Evolutionary conservation across 2,113 vertebrate genomes (phyloP), one percentile per base, ranked within the genome.

Genomic region (Periophthalmodon schlosseri): DNA sequence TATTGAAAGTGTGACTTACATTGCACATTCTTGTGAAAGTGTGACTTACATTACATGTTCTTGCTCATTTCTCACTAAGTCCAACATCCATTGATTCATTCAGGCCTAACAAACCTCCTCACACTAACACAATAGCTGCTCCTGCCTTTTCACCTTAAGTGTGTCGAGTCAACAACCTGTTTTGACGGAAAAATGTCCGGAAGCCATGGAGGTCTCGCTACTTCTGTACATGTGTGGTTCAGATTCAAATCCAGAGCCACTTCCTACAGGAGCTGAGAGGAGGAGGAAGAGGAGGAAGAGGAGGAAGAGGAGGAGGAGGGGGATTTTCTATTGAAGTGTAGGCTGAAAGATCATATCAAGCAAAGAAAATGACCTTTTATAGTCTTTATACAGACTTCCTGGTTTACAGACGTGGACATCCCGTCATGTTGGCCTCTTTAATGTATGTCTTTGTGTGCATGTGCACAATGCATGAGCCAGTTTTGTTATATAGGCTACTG

Each of bases 131-230:
- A 85, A 82, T 75, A 70, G 73, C 68, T 57, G 57, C 50, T 68
- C 2, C 23, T 10, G 1, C 60, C 1, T 58, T 58, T 24, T 8
- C n/a, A n/a, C 14, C 58, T 20, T 61, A 50, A 44, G 58, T 39
- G 49, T 28, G 73, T 81, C 63, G 18, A 12, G 83, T 86, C 85
- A 86, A 87, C 79, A 87, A 82, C 82, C 84, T 89, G 86, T 82
- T 86, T 33, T 63, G 74, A 84, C 85, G 74, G 84, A 69, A 87
- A 86, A 73, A 15, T 16, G 36, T 46, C 39, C 1, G 49, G 4
- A 11, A 10, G 52, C 56, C 65, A 73, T 56, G 75, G 80, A 79
- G 54, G 73, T 61, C 69, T 74, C 33, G 24, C n/a, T 85, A 71
- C 84, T 85, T 78, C 85, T 76, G 84, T 58, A 63, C 73, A 78